phyloP scores from a whole-genome alignment of 2,888 invertebrate genomes.

The Drosophila seclusa region DNA sequence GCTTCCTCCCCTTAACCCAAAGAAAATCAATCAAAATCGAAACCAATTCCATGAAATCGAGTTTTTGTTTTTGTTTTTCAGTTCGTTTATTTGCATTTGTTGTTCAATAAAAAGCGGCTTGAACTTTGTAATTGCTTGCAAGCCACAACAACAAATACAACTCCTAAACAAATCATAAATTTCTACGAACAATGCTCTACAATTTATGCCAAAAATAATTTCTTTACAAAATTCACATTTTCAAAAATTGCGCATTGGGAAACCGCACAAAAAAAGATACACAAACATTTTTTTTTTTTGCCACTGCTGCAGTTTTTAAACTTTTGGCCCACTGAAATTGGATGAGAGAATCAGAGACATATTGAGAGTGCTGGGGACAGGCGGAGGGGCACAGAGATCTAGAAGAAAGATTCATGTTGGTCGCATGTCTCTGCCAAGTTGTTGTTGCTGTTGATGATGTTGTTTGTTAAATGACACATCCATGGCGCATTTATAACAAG shows the following conservation, averaged over 20 bases:
- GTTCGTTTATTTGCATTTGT: constrained; percentile 3
- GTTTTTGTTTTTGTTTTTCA: constrained; percentile 10
- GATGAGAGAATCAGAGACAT: constrained; percentile 22
- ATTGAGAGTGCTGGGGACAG: not conserved
- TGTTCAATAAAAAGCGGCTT: constrained; percentile 7
- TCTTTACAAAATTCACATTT: constrained; percentile 10
- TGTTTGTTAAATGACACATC: constrained; percentile 70
- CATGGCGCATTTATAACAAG: constrained; percentile 62
- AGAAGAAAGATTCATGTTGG: constrained; percentile 56
- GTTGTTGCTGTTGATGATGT: constrained; percentile 26
- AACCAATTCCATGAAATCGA: constrained; percentile 10
- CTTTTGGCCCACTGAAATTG: constrained; percentile 50
- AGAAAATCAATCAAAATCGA: constrained; percentile 20
- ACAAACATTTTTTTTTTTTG: constrained; percentile 25
- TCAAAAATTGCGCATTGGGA: constrained; percentile 52
- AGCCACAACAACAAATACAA: constrained; percentile 16
- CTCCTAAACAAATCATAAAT: constrained; percentile 39
- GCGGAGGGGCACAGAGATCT: constrained; percentile 16
- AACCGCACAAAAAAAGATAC: not conserved
- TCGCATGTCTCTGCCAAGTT: constrained; percentile 58
- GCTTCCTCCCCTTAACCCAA: not conserved
- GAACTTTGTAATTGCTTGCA: constrained; percentile 8
- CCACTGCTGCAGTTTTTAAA: constrained; percentile 62
- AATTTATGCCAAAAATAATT: constrained; percentile 22
- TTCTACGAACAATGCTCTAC: constrained; percentile 11